Conservation (phyloP, 2,797 vertebrate genomes). For the Hoplostethus atlanticus region DNA sequence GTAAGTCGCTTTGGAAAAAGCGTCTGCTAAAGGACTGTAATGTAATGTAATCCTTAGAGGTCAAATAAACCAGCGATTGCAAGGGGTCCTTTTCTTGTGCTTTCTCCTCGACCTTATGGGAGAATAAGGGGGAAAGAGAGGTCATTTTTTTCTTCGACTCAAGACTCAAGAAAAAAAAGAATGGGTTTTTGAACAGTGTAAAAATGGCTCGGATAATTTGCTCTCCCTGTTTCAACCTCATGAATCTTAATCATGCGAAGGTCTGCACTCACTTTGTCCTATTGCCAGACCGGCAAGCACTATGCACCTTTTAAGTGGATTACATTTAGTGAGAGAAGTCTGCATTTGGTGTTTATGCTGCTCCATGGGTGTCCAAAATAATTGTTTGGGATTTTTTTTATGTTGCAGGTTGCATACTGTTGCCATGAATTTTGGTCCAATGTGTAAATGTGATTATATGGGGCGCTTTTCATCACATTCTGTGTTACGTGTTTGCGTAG, state of each 20-base stretch:
- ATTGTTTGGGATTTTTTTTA: no score
- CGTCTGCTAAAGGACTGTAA: no score
- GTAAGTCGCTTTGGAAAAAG: no score
- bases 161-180: background rate
- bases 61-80: no score
- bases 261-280: constrained; percentile 4
- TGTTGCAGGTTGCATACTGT: no score
- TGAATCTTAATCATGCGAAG: constrained; percentile 50
- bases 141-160: background rate
- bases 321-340: constrained; percentile 3
- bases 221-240: constrained; percentile 31
- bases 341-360: background rate
- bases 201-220: constrained; percentile 37
- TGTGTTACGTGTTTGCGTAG: no score
- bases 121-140: background rate
- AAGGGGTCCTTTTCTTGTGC: no score
- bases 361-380: background rate
- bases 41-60: no score
- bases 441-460: no score
- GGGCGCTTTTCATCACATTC: no score
- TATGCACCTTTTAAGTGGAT: background rate
- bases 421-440: no score
- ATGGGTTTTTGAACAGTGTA: constrained; percentile 8
- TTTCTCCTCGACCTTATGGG: no score
- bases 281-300: constrained; percentile 8